Base-by-base conservation (phyloP, 2,888 invertebrate species). In the Diogma glabrata region DNA sequence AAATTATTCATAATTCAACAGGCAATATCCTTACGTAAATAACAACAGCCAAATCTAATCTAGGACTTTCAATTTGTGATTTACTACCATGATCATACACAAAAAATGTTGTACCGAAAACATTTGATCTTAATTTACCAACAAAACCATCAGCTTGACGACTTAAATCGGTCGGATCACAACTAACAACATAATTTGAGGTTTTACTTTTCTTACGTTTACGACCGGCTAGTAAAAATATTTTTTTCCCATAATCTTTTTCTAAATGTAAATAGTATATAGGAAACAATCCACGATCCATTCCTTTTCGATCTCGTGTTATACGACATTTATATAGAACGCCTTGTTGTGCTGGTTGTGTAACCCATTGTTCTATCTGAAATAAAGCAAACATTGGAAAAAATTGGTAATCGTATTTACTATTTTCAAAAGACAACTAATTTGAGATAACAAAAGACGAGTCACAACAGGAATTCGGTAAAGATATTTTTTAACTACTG, bases 131-230 rank as follows among this genome's bases (percentile, higher is more conserved):
- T 49, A 99, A 75, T 70, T 99, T 99, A 38, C 96, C 97, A 19
- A 94, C 86, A 68, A 86, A 99, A 5, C 94, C 87, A 61, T 95
- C 93, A 0, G 92, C 95, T 36, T 82, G 85, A 43, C 97, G 78
- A 0, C 93, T 92, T 57, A 99, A 72, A 72, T 99, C 96, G 0
- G 96, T 97, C 0, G 97, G 94, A 71, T 99, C 99, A 8, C 92
- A 93, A 5, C 96, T 95, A 61, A 99, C 92, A 51, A 99, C 77
- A 69, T 99, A 99, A 72, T 99, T 99, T 50, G 96, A 95, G 2
- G 99, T 99, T 38, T 94, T 82, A 61, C 95, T 96, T 74, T 96
- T 96, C 77, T 99, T 99, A 47, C 99, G 78, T 69, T 97, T 97
- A 51, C 99, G 80, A 77, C 78, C 83, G 49, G 84, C 84, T 51